Conservation (phyloP, 2,888 invertebrate genomes). For the Campopleginae sp. region DNA sequence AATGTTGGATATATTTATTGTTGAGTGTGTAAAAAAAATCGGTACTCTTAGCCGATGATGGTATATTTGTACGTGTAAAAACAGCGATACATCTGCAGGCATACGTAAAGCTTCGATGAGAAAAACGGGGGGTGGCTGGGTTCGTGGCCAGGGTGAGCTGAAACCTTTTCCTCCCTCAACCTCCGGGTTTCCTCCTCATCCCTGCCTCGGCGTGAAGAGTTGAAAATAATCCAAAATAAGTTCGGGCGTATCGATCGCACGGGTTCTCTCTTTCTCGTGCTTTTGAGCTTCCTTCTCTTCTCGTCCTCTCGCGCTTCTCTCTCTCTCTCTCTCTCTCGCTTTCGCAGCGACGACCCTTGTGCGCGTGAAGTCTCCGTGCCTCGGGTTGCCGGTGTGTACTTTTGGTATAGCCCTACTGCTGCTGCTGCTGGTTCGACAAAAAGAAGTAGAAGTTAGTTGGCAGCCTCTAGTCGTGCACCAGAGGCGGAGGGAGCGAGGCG, state of each 20-base stretch:
- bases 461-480: constrained; percentile 68
- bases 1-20: constrained; percentile 53
- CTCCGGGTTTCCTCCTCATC: neutral
- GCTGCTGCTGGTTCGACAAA: constrained; percentile 68
- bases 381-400: constrained; percentile 48
- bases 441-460: constrained; percentile 74
- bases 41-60: constrained; percentile 20
- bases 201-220: constrained; percentile 51
- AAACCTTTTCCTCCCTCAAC: constrained; percentile 30
- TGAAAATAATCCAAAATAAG: constrained; percentile 81
- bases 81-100: constrained; percentile 29
- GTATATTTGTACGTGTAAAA: constrained; percentile 1
- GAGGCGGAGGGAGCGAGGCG: constrained; percentile 33
- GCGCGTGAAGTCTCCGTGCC: constrained; percentile 47
- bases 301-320: constrained; percentile 38
- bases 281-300: constrained; percentile 14
- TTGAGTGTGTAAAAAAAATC: constrained; percentile 55
- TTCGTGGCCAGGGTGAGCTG: constrained; percentile 50
- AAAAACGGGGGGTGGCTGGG: constrained; percentile 51
- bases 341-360: constrained; percentile 62
- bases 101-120: constrained; percentile 60
- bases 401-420: constrained; percentile 50
- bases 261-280: constrained; percentile 26
- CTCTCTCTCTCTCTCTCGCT: constrained; percentile 21
- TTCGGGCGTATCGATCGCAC: constrained; percentile 77